These are phyloP conservation scores for Scomber scombrus DNA, from an alignment of 2,113 vertebrate species.

Conservation along the genomic window DNA sequence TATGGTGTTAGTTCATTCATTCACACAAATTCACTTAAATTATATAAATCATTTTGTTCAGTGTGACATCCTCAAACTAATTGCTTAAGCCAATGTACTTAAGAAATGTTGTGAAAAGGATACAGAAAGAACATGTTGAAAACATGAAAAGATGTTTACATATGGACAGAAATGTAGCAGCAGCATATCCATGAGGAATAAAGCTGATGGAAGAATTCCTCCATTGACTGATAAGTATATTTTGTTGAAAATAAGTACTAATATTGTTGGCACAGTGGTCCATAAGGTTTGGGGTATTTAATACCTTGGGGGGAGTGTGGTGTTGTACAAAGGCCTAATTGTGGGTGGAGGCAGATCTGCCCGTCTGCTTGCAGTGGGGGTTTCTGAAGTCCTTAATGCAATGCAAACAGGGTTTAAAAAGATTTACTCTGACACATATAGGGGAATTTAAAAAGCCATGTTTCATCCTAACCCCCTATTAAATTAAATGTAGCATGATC, in stretches of 20 bases:
- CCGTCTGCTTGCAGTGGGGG: slow-evolving; percentile 61
- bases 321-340: slow-evolving; percentile 79
- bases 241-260: slow-evolving; percentile 51
- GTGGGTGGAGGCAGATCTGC: slow-evolving; percentile 66
- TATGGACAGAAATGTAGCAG: slow-evolving; percentile 39
- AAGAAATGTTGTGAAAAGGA: slow-evolving; percentile 15
- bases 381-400: slow-evolving; percentile 78
- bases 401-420: slow-evolving; percentile 80
- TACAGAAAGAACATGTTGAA: slow-evolving; percentile 14
- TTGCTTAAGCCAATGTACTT: neutral
- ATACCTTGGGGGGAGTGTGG: slow-evolving; percentile 61
- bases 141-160: slow-evolving; percentile 50
- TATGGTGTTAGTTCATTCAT: too few relatives aligned
- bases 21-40: too few relatives aligned
- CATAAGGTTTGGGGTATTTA: slow-evolving; percentile 71
- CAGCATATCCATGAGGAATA: neutral
- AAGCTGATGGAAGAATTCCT: slow-evolving; percentile 32
- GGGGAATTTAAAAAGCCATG: slow-evolving; percentile 76
- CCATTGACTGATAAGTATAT: slow-evolving; percentile 47
- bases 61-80: neutral
- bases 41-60: neutral
- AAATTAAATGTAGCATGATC: slow-evolving; percentile 68
- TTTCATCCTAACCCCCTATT: slow-evolving; percentile 72
- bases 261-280: slow-evolving; percentile 54
- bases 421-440: slow-evolving; percentile 81